Conservation (phyloP, 2,888 invertebrate species). For the Ophion slaviceki region DNA sequence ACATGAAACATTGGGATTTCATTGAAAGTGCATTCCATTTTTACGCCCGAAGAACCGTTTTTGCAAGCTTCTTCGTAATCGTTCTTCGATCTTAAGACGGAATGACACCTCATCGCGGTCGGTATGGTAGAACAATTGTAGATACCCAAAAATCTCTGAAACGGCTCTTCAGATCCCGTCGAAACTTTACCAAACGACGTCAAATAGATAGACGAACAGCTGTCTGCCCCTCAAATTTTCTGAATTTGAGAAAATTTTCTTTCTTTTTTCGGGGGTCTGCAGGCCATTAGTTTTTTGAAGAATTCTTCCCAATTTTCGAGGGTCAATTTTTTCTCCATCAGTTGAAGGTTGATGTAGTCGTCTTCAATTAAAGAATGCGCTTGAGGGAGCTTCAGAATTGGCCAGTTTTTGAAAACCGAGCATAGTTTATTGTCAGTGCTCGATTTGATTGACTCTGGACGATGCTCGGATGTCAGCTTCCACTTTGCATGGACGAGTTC, state of each 20-base stretch:
- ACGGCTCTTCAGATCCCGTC: no score
- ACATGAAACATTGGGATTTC: constrained; percentile 50
- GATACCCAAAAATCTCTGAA: no score
- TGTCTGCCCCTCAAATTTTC: no score
- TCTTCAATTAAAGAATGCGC: constrained; percentile 1
- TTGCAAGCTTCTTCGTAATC: constrained; percentile 13
- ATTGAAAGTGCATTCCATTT: constrained; percentile 25
- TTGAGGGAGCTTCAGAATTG: constrained; percentile 19
- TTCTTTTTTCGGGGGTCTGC: neutral
- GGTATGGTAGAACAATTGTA: no score
- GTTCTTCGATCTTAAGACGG: constrained; percentile 16
- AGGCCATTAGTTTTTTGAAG: neutral
- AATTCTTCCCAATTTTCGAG: constrained; percentile 2
- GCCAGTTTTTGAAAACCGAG: constrained; percentile 9
- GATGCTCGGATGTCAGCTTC: neutral
- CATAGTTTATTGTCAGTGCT: neutral
- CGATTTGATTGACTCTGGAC: neutral
- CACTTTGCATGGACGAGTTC: constrained; percentile 18
- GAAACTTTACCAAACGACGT: no score
- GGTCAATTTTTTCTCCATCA: neutral
- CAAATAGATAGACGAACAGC: no score
- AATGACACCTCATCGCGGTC: no score
- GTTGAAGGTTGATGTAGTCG: neutral
- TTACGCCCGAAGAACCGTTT: constrained; percentile 14
- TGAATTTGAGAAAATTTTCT: no score